Conservation (phyloP, 2,113 vertebrate genomes). For the Colistium nudipinnis region DNA sequence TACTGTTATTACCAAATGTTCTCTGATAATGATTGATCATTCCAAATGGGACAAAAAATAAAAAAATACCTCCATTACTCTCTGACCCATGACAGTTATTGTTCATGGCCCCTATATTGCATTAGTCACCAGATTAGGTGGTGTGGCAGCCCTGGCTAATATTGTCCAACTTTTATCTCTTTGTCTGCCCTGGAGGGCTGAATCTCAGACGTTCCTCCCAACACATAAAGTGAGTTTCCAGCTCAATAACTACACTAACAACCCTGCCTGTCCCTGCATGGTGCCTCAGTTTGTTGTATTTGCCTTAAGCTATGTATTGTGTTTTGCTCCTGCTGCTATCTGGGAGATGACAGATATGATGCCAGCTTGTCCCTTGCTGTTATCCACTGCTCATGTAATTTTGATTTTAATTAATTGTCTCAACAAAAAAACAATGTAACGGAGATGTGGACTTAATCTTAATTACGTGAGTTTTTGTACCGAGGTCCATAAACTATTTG, state of each 20-base stretch:
- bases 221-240: conserved; percentile 40
- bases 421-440: not conserved
- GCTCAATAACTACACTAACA: conserved; percentile 44
- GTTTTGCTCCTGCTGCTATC: conserved; percentile 5
- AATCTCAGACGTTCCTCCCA: conserved; percentile 25
- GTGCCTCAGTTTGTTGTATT: conserved; percentile 12
- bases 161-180: conserved; percentile 27
- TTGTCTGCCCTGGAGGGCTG: conserved; percentile 17
- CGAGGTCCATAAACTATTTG: not conserved
- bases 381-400: conserved; percentile 26
- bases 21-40: conserved; percentile 3
- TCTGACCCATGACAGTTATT: conserved; percentile 18
- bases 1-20: conserved; percentile 12
- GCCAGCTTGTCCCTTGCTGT: conserved; percentile 21
- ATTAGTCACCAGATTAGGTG: conserved; percentile 26
- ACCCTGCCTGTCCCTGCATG: conserved; percentile 14
- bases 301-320: conserved; percentile 26
- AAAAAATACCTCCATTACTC: conserved; percentile 33
- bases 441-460: not conserved
- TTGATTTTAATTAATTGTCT: conserved; percentile 40
- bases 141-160: conserved; percentile 13
- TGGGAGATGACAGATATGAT: conserved; percentile 23
- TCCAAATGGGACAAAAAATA: conserved; percentile 15
- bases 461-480: conserved; percentile 3
- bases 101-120: conserved; percentile 27